These are phyloP conservation scores for Liopterus haemorrhoidalis DNA, from an alignment of 2,888 invertebrate genomes.

Conservation along the genomic window DNA sequence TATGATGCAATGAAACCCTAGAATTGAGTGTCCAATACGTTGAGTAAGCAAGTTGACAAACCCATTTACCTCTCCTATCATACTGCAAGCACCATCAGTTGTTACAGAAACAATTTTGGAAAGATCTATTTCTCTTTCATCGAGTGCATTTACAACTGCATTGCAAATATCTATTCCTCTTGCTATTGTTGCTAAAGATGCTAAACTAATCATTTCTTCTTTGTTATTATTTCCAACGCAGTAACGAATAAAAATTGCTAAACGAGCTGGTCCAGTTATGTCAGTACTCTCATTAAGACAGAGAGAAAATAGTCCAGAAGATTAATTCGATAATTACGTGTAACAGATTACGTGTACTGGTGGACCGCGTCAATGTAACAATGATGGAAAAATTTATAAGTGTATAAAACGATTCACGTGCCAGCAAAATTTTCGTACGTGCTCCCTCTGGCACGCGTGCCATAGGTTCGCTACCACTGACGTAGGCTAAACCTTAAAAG, in stretches of 20 bases:
- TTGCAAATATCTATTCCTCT: slow-evolving; percentile 21
- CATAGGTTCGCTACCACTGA: too few species aligned
- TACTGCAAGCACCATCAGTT: slow-evolving; percentile 26
- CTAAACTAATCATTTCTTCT: slow-evolving; percentile 26
- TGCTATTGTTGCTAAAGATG: slow-evolving; percentile 26
- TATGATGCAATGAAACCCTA: slow-evolving; percentile 35
- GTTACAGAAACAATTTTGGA: slow-evolving; percentile 25
- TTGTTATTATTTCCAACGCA: slow-evolving; percentile 21
- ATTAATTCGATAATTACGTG: too few species aligned
- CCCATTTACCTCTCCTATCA: slow-evolving; percentile 20
- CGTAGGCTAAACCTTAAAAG: too few species aligned
- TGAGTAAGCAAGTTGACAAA: slow-evolving; percentile 28
- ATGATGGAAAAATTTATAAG: too few species aligned
- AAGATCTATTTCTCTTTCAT: slow-evolving; percentile 25
- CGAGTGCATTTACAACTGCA: slow-evolving; percentile 25
- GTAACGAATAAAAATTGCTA: slow-evolving; percentile 30
- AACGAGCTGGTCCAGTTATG: slow-evolving; percentile 25
- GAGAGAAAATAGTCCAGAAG: slow-evolving; percentile 28
- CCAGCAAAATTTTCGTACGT: too few species aligned
- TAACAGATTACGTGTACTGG: too few species aligned
- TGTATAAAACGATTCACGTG: too few species aligned
- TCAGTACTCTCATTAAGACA: slow-evolving; percentile 30
- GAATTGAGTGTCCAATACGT: slow-evolving; percentile 30
- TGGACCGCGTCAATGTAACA: too few species aligned
- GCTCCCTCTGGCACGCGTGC: too few species aligned